Evolutionary conservation across 2,113 vertebrate genomes (phyloP).

Genomic region (Monarcha castaneiventris): DNA sequence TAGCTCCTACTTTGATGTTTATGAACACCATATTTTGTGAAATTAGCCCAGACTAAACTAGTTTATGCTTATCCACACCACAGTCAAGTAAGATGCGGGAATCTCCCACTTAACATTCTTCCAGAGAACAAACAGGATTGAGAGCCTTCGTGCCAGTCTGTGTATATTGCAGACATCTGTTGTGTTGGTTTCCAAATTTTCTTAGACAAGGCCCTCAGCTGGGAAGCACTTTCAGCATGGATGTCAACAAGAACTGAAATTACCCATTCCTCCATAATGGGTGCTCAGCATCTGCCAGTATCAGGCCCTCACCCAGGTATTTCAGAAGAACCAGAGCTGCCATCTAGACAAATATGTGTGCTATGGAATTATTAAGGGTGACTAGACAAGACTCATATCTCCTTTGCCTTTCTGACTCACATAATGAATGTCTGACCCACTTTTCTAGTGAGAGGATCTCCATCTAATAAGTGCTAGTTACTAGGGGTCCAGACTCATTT

Average conservation of each 20-base stretch:
- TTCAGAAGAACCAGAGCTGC: neutral
- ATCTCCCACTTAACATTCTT: neutral
- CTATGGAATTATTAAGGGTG: neutral
- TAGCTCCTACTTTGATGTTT: neutral
- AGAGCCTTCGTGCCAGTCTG: neutral
- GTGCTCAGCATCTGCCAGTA: neutral
- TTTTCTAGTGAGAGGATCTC: slow-evolving; percentile 10
- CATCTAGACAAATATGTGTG: neutral
- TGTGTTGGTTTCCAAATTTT: neutral
- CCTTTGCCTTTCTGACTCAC: slow-evolving; percentile 6
- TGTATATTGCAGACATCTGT: neutral
- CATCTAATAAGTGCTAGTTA: neutral
- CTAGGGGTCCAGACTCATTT: neutral
- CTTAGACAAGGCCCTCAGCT: neutral
- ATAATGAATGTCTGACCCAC: neutral
- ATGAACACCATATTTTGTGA: neutral
- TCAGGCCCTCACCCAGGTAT: neutral
- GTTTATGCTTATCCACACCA: neutral
- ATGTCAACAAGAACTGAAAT: neutral
- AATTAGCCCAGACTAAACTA: neutral
- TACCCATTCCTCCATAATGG: neutral
- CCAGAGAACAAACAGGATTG: neutral
- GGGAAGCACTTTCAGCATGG: neutral
- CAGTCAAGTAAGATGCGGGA: neutral
- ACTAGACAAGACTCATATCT: neutral